Evolutionary conservation across 2,797 vertebrate species (phyloP).

Genomic region (Pteropus rufus): DNA sequence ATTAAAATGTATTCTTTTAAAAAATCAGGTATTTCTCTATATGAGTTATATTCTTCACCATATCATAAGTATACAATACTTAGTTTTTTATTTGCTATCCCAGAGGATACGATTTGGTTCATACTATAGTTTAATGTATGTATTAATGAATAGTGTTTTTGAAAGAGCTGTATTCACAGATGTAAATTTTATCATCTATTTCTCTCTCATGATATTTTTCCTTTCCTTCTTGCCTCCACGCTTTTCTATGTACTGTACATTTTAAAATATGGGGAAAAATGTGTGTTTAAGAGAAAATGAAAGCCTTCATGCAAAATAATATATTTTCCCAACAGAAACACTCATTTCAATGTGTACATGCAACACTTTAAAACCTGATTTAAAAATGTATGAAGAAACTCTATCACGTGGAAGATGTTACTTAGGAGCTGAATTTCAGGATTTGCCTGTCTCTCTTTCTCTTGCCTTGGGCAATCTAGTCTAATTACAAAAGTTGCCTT

Average conservation of each 20-base stretch:
- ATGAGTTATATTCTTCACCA: background rate
- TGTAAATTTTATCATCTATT: background rate
- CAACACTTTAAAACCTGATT: conserved; percentile 64
- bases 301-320: conserved; percentile 15
- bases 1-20: conserved; percentile 38
- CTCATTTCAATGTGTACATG: conserved; percentile 40
- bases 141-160: background rate
- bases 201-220: background rate
- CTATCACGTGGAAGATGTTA: conserved; percentile 49
- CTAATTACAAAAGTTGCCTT: conserved; percentile 72
- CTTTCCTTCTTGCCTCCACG: background rate
- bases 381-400: conserved; percentile 66
- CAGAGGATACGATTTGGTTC: background rate
- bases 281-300: conserved; percentile 51
- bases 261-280: conserved; percentile 34
- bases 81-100: background rate
- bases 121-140: background rate
- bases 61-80: background rate
- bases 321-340: conserved; percentile 44
- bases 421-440: conserved; percentile 57
- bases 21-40: background rate
- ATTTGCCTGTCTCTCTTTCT: conserved; percentile 53
- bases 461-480: conserved; percentile 63
- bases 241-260: background rate
- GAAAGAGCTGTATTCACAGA: background rate